Evolutionary conservation across 2,797 vertebrate species (phyloP).

Genomic region (Sorex maritimensis): DNA sequence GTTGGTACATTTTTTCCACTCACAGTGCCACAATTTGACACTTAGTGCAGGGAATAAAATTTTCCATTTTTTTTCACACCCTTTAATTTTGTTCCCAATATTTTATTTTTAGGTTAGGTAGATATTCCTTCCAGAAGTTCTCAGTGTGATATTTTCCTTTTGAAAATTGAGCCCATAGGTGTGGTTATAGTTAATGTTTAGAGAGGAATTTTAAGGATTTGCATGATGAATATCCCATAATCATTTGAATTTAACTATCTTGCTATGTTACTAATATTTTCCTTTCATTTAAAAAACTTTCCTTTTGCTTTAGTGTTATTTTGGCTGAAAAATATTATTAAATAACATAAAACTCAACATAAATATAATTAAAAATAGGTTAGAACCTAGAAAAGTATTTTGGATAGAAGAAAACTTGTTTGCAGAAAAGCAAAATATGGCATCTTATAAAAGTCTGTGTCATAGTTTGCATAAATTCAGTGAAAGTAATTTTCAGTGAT

Average conservation of each 20-base stretch:
- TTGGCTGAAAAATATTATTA: slow-evolving; percentile 2
- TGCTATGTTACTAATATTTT: slow-evolving; percentile 68
- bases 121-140: slow-evolving; percentile 50
- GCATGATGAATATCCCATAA: slow-evolving; percentile 79
- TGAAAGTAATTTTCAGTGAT: background rate
- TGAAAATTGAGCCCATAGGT: slow-evolving; percentile 77
- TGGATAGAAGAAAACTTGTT: background rate
- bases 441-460: background rate
- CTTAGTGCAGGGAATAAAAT: slow-evolving; percentile 27
- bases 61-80: slow-evolving; percentile 67
- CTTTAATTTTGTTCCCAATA: slow-evolving; percentile 75
- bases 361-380: slow-evolving; percentile 54
- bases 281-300: slow-evolving; percentile 41
- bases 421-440: slow-evolving; percentile 14
- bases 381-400: slow-evolving; percentile 25
- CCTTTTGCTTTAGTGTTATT: slow-evolving; percentile 22
- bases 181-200: slow-evolving; percentile 76
- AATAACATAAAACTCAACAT: background rate
- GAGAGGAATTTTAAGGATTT: slow-evolving; percentile 70
- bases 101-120: slow-evolving; percentile 75
- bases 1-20: slow-evolving; percentile 32
- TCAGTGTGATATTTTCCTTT: slow-evolving; percentile 68
- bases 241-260: slow-evolving; percentile 74
- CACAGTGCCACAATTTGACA: slow-evolving; percentile 35
- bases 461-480: slow-evolving; percentile 23